Percentiles rank a stretch among this genome's conserved stretches.
Conservation (phyloP, 2,113 vertebrate genomes). For the Arvicanthis niloticus region DNA sequence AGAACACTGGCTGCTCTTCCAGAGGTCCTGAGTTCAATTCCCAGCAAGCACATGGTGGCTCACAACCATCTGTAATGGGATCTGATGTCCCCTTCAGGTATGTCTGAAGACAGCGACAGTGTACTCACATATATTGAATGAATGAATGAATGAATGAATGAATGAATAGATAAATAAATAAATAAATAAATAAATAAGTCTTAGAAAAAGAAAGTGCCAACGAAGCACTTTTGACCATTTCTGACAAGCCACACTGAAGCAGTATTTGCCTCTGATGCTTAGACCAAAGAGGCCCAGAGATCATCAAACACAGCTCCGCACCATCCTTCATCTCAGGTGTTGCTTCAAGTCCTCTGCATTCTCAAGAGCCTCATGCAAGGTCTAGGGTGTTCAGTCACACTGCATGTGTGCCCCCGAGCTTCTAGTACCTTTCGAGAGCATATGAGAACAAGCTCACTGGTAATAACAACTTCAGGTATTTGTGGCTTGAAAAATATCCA, state of each 20-base stretch:
- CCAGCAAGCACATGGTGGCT: too few relatives aligned
- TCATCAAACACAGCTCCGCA: not conserved
- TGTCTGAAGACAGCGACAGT: too few relatives aligned
- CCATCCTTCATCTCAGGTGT: not conserved
- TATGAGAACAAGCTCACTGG: not conserved
- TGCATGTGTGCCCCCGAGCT: fast-evolving
- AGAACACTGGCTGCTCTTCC: too few relatives aligned
- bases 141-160: too few relatives aligned
- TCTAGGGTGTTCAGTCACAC: too few relatives aligned
- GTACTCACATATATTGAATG: too few relatives aligned
- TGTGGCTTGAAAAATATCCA: conserved; percentile 1
- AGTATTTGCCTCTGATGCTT: not conserved
- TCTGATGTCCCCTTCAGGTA: too few relatives aligned
- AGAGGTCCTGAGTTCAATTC: too few relatives aligned
- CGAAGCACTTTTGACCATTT: not conserved
- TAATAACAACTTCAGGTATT: not conserved
- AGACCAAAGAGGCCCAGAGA: not conserved
- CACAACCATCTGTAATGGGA: too few relatives aligned
- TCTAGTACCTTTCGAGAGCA: not conserved
- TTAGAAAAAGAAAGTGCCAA: not conserved
- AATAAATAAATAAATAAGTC: too few relatives aligned
- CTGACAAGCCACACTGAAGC: not conserved
- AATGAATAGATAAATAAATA: too few relatives aligned
- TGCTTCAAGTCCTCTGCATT: not conserved
- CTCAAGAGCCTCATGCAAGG: not conserved